Evolutionary conservation across 2,113 vertebrate species (phyloP).

Genomic region (Pseudopipra pipra): DNA sequence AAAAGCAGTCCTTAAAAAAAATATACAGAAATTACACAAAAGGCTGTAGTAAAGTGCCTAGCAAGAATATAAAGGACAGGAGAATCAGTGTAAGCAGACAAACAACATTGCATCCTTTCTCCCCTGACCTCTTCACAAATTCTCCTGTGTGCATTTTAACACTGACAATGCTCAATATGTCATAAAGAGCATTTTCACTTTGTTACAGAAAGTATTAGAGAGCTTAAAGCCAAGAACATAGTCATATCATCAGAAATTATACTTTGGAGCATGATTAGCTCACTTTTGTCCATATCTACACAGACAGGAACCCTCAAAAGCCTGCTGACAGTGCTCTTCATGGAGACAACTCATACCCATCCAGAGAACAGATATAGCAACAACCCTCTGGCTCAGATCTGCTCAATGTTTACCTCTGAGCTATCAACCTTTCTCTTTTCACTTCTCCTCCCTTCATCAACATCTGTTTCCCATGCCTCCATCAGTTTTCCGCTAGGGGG

Average conservation of each 20-base stretch:
- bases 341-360: background rate
- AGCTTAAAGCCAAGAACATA: slow-evolving; percentile 8
- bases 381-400: background rate
- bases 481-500: background rate
- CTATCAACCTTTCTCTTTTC: background rate
- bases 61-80: slow-evolving; percentile 31
- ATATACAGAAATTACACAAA: slow-evolving; percentile 15
- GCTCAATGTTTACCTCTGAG: background rate
- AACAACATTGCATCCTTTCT: background rate
- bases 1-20: slow-evolving; percentile 54
- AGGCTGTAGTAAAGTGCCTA: slow-evolving; percentile 57
- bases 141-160: background rate
- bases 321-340: background rate
- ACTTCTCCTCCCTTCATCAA: background rate
- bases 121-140: background rate
- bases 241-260: background rate
- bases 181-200: background rate
- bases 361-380: background rate
- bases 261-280: background rate
- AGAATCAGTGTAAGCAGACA: background rate
- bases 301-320: background rate
- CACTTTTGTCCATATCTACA: background rate
- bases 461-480: background rate
- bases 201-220: background rate
- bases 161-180: background rate